These are phyloP conservation scores for Rugalucina vietnamica DNA, from an alignment of 2,888 invertebrate genomes.

Conservation along the genomic window DNA sequence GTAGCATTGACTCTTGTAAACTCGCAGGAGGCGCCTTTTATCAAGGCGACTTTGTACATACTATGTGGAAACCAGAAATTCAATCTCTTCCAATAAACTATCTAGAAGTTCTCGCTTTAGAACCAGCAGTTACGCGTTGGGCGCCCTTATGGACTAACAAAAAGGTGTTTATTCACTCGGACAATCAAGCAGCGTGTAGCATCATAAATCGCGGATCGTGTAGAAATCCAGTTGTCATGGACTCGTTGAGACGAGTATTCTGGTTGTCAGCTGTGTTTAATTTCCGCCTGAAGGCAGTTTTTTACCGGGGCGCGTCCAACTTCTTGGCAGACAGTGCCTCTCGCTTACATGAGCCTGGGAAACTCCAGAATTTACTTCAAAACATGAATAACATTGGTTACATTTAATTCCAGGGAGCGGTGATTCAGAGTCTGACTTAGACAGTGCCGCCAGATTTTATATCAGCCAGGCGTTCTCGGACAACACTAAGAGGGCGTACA, in stretches of 20 bases:
- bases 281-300: conserved; percentile 19
- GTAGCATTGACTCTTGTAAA: conserved; percentile 20
- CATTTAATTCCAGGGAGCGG: conserved; percentile 1
- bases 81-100: conserved; percentile 13
- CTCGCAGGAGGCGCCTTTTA: conserved; percentile 18
- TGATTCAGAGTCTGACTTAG: conserved; percentile 15
- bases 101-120: conserved; percentile 8
- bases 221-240: conserved; percentile 18
- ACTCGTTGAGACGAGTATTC: conserved; percentile 15
- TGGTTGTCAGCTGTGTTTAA: conserved; percentile 24
- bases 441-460: conserved; percentile 21
- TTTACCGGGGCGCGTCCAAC: conserved; percentile 15
- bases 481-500: not conserved
- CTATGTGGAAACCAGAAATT: not conserved
- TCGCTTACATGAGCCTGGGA: not conserved
- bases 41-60: conserved; percentile 22
- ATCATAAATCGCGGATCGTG: conserved; percentile 40
- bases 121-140: conserved; percentile 5
- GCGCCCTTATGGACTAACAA: not conserved
- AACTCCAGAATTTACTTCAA: not conserved
- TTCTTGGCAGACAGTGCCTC: not conserved
- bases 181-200: conserved; percentile 20
- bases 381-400: conserved; percentile 11
- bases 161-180: conserved; percentile 15
- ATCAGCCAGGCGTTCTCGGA: conserved; percentile 15